phyloP scores from a whole-genome alignment of 2,888 invertebrate species.

The Ormyrus rosae region DNA sequence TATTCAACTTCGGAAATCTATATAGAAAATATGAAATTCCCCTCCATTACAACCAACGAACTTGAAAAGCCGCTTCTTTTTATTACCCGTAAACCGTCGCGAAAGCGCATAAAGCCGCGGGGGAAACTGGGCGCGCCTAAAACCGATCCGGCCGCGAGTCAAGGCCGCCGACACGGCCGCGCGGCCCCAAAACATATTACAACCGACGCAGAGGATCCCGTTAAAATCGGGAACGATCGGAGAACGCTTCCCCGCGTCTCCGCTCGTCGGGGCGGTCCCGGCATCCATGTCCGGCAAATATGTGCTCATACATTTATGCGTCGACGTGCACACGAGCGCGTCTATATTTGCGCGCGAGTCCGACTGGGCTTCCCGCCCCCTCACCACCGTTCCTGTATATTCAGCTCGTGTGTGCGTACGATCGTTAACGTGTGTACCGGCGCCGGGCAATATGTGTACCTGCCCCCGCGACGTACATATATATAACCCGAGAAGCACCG shows the following conservation, averaged over 20 bases:
- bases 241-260: background rate
- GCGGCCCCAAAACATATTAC: too few species aligned
- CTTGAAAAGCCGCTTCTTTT: too few species aligned
- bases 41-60: too few species aligned
- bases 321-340: background rate
- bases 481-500: background rate
- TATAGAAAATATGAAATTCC: too few species aligned
- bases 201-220: background rate
- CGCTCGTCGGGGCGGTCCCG: constrained; percentile 18
- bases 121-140: too few species aligned
- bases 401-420: too few species aligned
- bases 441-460: constrained; percentile 3
- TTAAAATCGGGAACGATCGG: background rate
- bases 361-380: background rate
- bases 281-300: constrained; percentile 28
- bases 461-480: background rate
- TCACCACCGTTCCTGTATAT: background rate
- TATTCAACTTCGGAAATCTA: too few species aligned
- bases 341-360: background rate
- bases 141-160: too few species aligned
- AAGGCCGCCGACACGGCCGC: too few species aligned
- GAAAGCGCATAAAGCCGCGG: too few species aligned
- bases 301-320: constrained; percentile 22
- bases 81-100: too few species aligned
- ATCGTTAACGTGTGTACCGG: background rate